phyloP scores from a whole-genome alignment of 2,113 vertebrate genomes.

The Scalopus aquaticus region DNA sequence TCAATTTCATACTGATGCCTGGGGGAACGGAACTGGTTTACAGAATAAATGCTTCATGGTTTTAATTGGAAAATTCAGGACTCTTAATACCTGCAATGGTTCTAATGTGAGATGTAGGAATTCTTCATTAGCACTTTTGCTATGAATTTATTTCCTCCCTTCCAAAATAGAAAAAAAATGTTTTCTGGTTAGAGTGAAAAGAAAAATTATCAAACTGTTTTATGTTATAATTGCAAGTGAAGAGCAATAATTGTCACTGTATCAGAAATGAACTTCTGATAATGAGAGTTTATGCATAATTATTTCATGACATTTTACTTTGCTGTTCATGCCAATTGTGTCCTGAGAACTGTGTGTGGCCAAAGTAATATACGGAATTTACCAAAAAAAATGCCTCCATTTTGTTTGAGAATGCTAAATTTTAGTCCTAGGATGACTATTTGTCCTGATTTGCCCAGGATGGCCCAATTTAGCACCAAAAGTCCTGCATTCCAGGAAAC shows the following conservation, averaged over 20 bases:
- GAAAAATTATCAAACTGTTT: not conserved
- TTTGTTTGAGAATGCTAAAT: not conserved
- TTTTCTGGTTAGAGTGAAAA: slow-evolving; percentile 3
- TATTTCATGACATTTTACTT: slow-evolving; percentile 65
- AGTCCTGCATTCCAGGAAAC: too few relatives aligned
- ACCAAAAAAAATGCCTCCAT: not conserved
- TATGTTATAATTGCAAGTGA: not conserved
- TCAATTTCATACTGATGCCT: slow-evolving; percentile 76
- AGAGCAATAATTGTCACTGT: not conserved
- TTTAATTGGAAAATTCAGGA: slow-evolving; percentile 75
- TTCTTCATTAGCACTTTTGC: slow-evolving; percentile 82
- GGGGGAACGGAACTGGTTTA: slow-evolving; percentile 54
- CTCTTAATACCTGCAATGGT: slow-evolving; percentile 63
- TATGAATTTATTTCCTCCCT: slow-evolving; percentile 73
- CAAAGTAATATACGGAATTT: not conserved
- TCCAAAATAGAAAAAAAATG: slow-evolving; percentile 47
- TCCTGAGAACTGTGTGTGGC: not conserved
- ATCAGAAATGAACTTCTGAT: not conserved
- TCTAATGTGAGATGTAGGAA: slow-evolving; percentile 70
- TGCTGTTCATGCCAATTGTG: not conserved
- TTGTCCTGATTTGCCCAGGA: not conserved
- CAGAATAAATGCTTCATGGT: slow-evolving; percentile 46
- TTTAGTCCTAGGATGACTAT: not conserved
- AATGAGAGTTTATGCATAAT: not conserved
- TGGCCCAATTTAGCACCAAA: not conserved